Base-by-base conservation (phyloP, 92 coral and sea anemone genomes). In the Bergia sp. region DNA sequence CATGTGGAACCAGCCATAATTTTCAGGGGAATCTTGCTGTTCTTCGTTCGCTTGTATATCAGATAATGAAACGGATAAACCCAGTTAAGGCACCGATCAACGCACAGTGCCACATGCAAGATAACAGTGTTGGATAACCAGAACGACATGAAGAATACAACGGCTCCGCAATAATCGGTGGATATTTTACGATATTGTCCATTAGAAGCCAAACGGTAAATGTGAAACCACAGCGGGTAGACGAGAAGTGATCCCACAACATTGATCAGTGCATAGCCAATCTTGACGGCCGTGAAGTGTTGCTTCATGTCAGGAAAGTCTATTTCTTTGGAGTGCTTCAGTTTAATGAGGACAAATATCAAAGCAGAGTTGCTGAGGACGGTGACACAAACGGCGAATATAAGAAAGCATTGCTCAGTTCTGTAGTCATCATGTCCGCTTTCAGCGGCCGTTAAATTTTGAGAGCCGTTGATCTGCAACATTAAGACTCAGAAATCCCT, bases 261-360 rank as follows among this genome's bases (percentile, higher is more conserved):
- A 40, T 82, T 82, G 37, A 82, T 41, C 86, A 36, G 23, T 11
- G 86, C 45, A 37, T 82, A 82, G 21, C 21, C 86, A 4, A 67
- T 83, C 1, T 45, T n/a, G 39, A 83, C 21, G 43, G 53, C 39
- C 58, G 47, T 43, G 73, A 66, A 83, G 12, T 83, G 86, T 65
- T 83, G 77, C 43, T 67, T 83, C 86, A 83, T 83, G 8, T 83
- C 86, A 37, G 86, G 86, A 44, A 83, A 83, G 77, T 83, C 86
- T 1, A 49, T 7, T 15, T 83, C 86, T 83, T 83, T 83, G 11
- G 86, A 67, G 47, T 83, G 73, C 40, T 83, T 83, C 57, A 83
- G 77, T 71, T 83, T 83, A 5, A 83, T 37, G 12, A 66, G 58
- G 12, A 83, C 86, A 44, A 83, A 83, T 12, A 75, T 66, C 77